A percentile compares a stretch with the other conserved stretches of the same genome.
These are phyloP conservation scores for Pangasius mekongensis DNA, from an alignment of 2,797 vertebrate species.

Conservation along the genomic window DNA sequence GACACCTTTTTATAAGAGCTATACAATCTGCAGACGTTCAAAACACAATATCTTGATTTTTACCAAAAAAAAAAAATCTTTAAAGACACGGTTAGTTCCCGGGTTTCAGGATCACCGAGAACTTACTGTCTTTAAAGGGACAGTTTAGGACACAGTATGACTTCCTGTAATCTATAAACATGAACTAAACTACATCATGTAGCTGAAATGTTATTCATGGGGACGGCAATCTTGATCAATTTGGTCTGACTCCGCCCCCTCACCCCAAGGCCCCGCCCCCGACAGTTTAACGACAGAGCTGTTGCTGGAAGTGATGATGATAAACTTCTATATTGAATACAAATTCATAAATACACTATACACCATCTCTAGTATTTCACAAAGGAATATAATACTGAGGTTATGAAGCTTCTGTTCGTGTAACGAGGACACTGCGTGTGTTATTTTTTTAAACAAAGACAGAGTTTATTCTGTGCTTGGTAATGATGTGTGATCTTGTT, in stretches of 20 bases:
- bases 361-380: neutral
- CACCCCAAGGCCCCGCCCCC: neutral
- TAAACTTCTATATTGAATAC: neutral
- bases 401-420: neutral
- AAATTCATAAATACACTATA: neutral
- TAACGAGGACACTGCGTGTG: neutral
- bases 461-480: neutral
- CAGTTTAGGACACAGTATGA: neutral
- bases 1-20: neutral
- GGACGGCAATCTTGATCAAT: neutral
- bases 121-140: neutral
- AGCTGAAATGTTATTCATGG: neutral
- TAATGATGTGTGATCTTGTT: neutral
- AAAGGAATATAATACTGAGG: neutral
- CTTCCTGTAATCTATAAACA: neutral
- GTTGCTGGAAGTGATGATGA: neutral
- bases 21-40: neutral
- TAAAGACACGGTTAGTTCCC: neutral
- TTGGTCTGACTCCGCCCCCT: neutral
- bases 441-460: neutral
- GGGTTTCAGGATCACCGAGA: neutral
- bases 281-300: neutral
- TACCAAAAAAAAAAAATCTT: neutral
- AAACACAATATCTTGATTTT: neutral
- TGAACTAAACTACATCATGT: neutral